These are phyloP conservation scores for Phylloscopus collybita DNA, from an alignment of 2,797 vertebrate species.

Conservation along the genomic window DNA sequence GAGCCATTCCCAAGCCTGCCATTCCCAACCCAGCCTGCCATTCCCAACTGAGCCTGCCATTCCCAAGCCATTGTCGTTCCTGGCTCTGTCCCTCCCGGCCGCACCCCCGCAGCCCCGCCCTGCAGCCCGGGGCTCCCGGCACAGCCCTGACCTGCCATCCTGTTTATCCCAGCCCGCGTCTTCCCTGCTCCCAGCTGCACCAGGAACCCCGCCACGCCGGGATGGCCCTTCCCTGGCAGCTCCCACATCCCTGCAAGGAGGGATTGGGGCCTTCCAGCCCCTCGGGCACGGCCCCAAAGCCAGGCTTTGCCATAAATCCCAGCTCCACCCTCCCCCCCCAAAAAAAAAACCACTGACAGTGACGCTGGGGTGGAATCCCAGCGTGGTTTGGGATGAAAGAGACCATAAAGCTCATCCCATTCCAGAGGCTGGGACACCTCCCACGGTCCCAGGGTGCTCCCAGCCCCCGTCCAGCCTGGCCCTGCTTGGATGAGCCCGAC, in stretches of 20 bases:
- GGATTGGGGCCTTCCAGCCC: background rate
- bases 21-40: background rate
- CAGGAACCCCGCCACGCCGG: background rate
- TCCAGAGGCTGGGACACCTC: background rate
- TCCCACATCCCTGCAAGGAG: background rate
- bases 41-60: background rate
- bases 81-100: accelerated
- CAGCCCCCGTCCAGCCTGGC: no score
- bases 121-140: background rate
- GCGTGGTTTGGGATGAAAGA: no score
- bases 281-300: accelerated
- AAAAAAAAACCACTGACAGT: accelerated
- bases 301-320: background rate
- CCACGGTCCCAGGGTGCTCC: background rate
- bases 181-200: background rate
- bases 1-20: accelerated
- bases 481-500: no score
- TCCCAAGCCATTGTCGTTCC: background rate
- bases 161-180: background rate
- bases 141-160: background rate
- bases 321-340: no score
- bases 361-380: accelerated
- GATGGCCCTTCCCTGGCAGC: background rate
- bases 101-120: background rate
- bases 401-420: background rate